Base-by-base conservation (phyloP, 2,888 invertebrate species). In the Suillia variegata region DNA sequence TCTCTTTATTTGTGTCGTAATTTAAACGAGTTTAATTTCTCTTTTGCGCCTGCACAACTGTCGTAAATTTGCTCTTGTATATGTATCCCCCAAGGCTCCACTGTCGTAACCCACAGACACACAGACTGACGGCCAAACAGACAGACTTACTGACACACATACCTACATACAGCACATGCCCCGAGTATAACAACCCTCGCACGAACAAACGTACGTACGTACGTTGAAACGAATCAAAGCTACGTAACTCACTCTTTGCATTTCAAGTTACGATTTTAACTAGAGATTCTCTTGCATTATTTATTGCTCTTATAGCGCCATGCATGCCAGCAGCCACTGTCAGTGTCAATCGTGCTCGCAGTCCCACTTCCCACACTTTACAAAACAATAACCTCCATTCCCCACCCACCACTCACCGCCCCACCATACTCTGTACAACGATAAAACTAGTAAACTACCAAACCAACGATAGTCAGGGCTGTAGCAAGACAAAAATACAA, bases 361-460 rank as follows among this genome's bases (percentile, higher is more conserved):
- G 62, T 62, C 65, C 63, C 63, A 65, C 63, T 68, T 68, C 38
- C 6, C 45, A 18, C 18, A 45, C 20, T 18, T 20, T 13, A 38
- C 38, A n/a, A n/a, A n/a, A n/a, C n/a, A 5, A 4, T 18, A 3
- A 17, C 8, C 18, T 45, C 18, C 17, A 45, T 13, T 13, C 13
- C 18, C 18, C 17, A 45, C 6, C 45, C 45, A 45, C 17, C 17
- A 3, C 4, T 5, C 5, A 5, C 20, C 45, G 13, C 5, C 17
- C 17, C 17, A 18, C 17, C 18, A 13, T 13, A 18, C 18, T 20
- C 18, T 45, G 45, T 45, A 20, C 45, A 49, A 38, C 59, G 55
- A 54, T 48, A 59, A 63, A 70, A 75, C 72, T 69, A 75, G 66
- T 72, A 74, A 71, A 73, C 69, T 68, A 69, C 66, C 69, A 74